phyloP scores from a whole-genome alignment of 2,888 invertebrate species.

The Acrocyrtus sp. region DNA sequence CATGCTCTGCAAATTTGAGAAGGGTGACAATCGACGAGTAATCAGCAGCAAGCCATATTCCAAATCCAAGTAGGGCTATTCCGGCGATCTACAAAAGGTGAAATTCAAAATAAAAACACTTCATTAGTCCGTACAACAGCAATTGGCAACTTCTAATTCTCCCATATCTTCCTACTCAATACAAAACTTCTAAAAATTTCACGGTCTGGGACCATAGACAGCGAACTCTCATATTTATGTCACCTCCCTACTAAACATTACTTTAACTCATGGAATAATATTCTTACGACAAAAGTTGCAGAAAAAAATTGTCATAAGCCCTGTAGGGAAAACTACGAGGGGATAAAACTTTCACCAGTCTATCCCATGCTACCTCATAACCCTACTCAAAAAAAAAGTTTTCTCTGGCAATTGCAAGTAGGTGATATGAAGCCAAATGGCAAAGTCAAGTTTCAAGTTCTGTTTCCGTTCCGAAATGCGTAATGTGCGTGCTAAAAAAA shows the following conservation, averaged over 20 bases:
- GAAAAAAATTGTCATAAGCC: neutral
- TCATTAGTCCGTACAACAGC: neutral
- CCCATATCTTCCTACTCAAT: neutral
- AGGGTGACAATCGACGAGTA: slow-evolving; percentile 75
- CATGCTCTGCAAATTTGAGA: slow-evolving; percentile 71
- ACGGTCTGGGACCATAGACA: no score
- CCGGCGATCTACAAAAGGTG: slow-evolving; percentile 70
- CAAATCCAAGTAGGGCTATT: slow-evolving; percentile 73
- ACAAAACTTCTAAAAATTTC: no score
- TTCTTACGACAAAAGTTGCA: neutral
- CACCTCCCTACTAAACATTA: no score
- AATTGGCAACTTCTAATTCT: neutral
- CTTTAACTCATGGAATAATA: no score
- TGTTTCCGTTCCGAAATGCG: slow-evolving; percentile 10
- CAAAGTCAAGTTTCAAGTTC: slow-evolving; percentile 25
- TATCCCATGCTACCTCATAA: no score
- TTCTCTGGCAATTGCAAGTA: no score
- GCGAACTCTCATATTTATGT: no score
- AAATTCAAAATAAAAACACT: neutral
- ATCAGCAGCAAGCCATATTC: slow-evolving; percentile 77
- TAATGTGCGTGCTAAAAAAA: slow-evolving; percentile 20
- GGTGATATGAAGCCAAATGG: no score
- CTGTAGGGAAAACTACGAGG: neutral
- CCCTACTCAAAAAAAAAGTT: no score
- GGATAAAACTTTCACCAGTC: neutral